Evolutionary conservation across 2,113 vertebrate species (phyloP), one percentile per base, ranked within the genome.

Genomic region (Miniopterus natalensis): DNA sequence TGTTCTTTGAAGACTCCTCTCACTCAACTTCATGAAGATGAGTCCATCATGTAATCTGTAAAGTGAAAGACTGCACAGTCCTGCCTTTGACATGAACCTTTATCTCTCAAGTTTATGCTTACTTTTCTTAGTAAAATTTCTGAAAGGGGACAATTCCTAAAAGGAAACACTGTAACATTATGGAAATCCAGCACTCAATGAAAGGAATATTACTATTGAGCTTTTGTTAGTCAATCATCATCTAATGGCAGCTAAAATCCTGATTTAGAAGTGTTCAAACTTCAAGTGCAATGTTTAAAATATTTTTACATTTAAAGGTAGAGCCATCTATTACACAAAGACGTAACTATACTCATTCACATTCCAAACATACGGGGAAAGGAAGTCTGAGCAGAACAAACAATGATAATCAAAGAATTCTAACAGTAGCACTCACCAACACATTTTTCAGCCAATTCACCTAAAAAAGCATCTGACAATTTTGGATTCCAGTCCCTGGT

Each of bases 401-500:
- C 3, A 27, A 75, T 23, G n/a, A 0, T 23, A 86, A 88, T 55
- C 57, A 85, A 92, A 94, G 68, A 85, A 92, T 92, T 96, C 83
- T 92, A 95, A 87, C 2, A 23, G 0, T 47, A 98, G 92, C 88
- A 98, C 99, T 99, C 98, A 99, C 99, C 99, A 93, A 99, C 99
- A 98, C 99, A 99, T 99, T 99, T 99, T 98, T 99, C 99, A 96
- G 99, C 99, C 96, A 99, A 98, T 98, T 99, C 99, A 97, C 99
- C 99, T 97, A 99, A 98, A 98, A 99, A 99, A 98, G 98, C 98
- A 98, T 99, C 99, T 94, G 99, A 99, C 97, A 99, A 97, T 98
- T 99, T 99, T 94, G 99, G 99, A 98, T 98, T 99, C 99, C 99
- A 99, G 96, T 99, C 99, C 98, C 99, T 98, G 89, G 99, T 99